Percentiles rank a stretch among this genome's conserved stretches.
These are phyloP conservation scores for Chrysomela aeneicollis DNA, from an alignment of 2,888 invertebrate species.

Conservation along the genomic window DNA sequence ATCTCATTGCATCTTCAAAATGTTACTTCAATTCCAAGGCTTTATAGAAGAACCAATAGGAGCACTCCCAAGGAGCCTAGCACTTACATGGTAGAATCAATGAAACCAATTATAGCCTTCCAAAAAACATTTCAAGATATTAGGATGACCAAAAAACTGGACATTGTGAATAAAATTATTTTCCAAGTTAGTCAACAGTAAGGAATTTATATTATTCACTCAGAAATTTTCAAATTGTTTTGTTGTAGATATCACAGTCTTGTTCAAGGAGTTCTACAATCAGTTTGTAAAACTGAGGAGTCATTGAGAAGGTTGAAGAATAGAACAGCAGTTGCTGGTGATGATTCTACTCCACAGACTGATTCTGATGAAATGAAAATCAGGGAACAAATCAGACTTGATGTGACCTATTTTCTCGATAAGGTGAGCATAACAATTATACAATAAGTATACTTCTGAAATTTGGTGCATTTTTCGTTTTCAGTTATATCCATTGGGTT, in stretches of 20 bases:
- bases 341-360: slow-evolving; percentile 65
- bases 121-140: slow-evolving; percentile 62
- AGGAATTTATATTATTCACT: slow-evolving; percentile 45
- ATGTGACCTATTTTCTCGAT: slow-evolving; percentile 78
- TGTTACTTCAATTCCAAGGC: slow-evolving; percentile 91
- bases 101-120: slow-evolving; percentile 67
- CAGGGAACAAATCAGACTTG: slow-evolving; percentile 85
- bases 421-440: slow-evolving; percentile 53
- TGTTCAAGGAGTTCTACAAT: slow-evolving; percentile 88
- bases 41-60: slow-evolving; percentile 91
- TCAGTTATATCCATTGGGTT: slow-evolving; percentile 43
- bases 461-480: slow-evolving; percentile 30
- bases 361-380: slow-evolving; percentile 90
- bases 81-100: slow-evolving; percentile 66
- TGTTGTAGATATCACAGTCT: slow-evolving; percentile 70
- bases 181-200: slow-evolving; percentile 64
- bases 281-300: slow-evolving; percentile 95
- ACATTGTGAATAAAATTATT: slow-evolving; percentile 61
- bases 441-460: slow-evolving; percentile 5
- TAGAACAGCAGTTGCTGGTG: slow-evolving; percentile 47
- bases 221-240: not conserved
- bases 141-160: slow-evolving; percentile 56
- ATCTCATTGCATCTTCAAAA: slow-evolving; percentile 73
- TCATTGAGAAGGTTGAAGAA: slow-evolving; percentile 86
- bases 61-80: slow-evolving; percentile 85